phyloP scores from a whole-genome alignment of 2,888 invertebrate genomes.

The Linyphia triangularis region DNA sequence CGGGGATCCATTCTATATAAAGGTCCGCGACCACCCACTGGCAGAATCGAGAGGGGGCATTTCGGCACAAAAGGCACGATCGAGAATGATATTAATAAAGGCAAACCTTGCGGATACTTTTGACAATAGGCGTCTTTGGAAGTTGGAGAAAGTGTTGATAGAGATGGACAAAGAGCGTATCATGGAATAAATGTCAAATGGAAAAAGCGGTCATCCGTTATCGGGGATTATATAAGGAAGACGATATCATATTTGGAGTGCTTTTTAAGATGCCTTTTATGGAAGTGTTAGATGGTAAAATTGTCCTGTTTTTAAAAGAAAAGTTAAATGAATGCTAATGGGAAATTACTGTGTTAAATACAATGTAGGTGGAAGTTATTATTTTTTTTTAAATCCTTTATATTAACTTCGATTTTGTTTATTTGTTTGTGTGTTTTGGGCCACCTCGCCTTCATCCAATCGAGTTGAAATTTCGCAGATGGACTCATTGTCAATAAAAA shows the following conservation, averaged over 20 bases:
- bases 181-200: slow-evolving; percentile 32
- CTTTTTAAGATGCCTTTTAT: neutral
- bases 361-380: no score
- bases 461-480: no score
- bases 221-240: neutral
- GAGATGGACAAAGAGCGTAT: neutral
- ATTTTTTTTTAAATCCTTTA: no score
- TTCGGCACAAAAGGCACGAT: slow-evolving; percentile 25
- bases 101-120: slow-evolving; percentile 26
- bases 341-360: no score
- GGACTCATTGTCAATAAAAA: no score
- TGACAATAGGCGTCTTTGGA: slow-evolving; percentile 4
- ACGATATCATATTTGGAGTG: no score
- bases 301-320: no score
- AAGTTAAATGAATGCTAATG: no score
- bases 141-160: slow-evolving; percentile 17
- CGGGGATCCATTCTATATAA: slow-evolving; percentile 31
- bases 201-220: neutral
- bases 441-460: no score
- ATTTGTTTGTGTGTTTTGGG: no score
- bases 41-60: slow-evolving; percentile 2
- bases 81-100: slow-evolving; percentile 53
- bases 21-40: slow-evolving; percentile 11
- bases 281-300: neutral
- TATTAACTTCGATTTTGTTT: no score